Percentiles rank a stretch among this genome's conserved stretches.
Evolutionary conservation across 2,797 vertebrate species (phyloP).

Genomic region (Gouania willdenowi): DNA sequence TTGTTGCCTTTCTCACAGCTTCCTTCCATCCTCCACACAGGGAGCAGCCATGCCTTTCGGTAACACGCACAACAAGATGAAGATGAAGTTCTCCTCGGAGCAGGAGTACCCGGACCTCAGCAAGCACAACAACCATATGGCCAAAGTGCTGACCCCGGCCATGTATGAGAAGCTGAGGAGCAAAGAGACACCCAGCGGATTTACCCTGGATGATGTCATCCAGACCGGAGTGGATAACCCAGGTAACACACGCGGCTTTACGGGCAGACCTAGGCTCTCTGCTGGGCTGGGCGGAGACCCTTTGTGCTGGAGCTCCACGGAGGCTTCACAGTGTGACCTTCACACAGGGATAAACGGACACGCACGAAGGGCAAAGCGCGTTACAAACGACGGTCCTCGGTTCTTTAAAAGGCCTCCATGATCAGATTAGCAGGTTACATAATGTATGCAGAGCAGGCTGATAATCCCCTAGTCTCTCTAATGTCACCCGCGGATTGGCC

Average conservation of each 20-base stretch:
- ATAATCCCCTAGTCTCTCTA: conserved; percentile 21
- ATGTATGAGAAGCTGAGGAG: conserved; percentile 83
- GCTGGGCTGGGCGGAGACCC: conserved; percentile 16
- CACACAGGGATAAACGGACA: conserved; percentile 24
- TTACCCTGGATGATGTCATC: conserved; percentile 90
- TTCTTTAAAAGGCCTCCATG: not conserved
- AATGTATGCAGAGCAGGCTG: conserved; percentile 9
- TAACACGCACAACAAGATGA: conserved; percentile 89
- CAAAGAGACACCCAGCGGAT: conserved; percentile 87
- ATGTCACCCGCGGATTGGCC: not conserved
- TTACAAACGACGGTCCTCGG: too few species aligned
- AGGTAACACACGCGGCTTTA: conserved; percentile 68
- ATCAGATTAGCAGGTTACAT: conserved; percentile 23
- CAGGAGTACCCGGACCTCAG: conserved; percentile 90
- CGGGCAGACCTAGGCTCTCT: conserved; percentile 3
- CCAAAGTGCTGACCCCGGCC: conserved; percentile 84
- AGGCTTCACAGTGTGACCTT: conserved; percentile 57
- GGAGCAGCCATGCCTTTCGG: conserved; percentile 89
- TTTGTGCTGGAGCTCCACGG: too few species aligned
- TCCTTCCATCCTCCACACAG: conserved; percentile 47
- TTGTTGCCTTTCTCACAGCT: not conserved
- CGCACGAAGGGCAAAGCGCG: too few species aligned
- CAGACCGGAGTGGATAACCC: conserved; percentile 97
- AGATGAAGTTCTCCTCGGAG: conserved; percentile 76
- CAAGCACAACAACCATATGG: conserved; percentile 94